Conservation (phyloP, 2,797 vertebrate genomes). For the Tapirus indicus region DNA sequence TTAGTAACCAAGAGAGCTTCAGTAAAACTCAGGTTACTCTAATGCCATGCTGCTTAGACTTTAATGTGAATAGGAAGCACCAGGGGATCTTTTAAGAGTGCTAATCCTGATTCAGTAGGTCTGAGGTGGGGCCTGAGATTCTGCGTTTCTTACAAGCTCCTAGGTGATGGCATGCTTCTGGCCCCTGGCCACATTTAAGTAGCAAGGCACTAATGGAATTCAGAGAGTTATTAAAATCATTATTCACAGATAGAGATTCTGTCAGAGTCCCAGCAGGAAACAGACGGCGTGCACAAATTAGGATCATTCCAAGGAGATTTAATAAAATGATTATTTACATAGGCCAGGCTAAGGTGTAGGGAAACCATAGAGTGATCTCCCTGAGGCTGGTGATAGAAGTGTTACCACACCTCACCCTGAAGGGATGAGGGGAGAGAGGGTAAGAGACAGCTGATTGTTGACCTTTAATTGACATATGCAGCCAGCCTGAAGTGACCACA, state of each 20-base stretch:
- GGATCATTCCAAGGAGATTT: constrained; percentile 29
- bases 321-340: constrained; percentile 60
- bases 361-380: background rate
- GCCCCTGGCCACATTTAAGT: background rate
- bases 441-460: background rate
- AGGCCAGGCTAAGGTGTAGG: background rate
- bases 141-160: background rate
- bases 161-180: background rate
- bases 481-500: background rate
- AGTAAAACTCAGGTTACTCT: background rate
- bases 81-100: background rate
- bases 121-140: background rate
- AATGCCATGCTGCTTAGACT: background rate
- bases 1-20: background rate
- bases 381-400: background rate
- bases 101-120: background rate
- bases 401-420: background rate
- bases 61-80: background rate
- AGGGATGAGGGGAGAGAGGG: no score
- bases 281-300: constrained; percentile 63
- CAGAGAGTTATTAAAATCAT: constrained; percentile 66
- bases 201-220: constrained; percentile 58
- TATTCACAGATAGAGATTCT: constrained; percentile 59
- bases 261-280: constrained; percentile 57
- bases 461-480: background rate